Evolutionary conservation across 2,888 invertebrate genomes (phyloP), one percentile per base, ranked within the genome.

Genomic region (Pinctada fucata): DNA sequence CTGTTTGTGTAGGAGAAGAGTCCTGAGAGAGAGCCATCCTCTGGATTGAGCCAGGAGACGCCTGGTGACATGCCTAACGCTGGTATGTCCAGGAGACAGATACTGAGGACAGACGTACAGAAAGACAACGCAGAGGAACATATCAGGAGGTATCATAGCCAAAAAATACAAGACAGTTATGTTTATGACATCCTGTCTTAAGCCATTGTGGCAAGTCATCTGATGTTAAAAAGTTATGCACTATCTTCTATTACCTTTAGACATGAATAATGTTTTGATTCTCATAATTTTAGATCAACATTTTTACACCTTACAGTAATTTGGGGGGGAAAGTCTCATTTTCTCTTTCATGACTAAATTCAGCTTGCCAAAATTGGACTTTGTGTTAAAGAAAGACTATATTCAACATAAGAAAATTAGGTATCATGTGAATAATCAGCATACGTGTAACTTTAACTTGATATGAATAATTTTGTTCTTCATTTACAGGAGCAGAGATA

Each of bases 401-500:
- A 31, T 31, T 31, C 31, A 31, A 31, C 31, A 31, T 31, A 31
- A 31, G 31, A 31, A 31, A 31, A 31, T 31, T 31, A 31, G 31
- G 31, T 1, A 31, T 31, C 31, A 31, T 31, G 31, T 31, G 31
- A 31, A 31, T 31, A 31, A 31, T 31, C 1, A 31, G 31, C 31
- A 31, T 31, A 31, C 31, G 1, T 31, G 31, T 31, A 31, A 31
- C 31, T 31, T 31, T 31, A 31, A 31, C 1, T 31, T 31, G 0
- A 31, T 31, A 31, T 31, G 0, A 31, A 31, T 31, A 31, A 31
- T 31, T 31, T 31, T 31, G 31, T 2, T 72, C 45, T 72, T 69
- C 64, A 67, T 51, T 51, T 76, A 10, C 77, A 83, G 83, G 58
- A 79, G 81, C 49, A 73, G 45, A 73, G 78, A 78, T 1, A n/a